Evolutionary conservation across 2,888 invertebrate genomes (phyloP).

Genomic region (Dasypolia templi): DNA sequence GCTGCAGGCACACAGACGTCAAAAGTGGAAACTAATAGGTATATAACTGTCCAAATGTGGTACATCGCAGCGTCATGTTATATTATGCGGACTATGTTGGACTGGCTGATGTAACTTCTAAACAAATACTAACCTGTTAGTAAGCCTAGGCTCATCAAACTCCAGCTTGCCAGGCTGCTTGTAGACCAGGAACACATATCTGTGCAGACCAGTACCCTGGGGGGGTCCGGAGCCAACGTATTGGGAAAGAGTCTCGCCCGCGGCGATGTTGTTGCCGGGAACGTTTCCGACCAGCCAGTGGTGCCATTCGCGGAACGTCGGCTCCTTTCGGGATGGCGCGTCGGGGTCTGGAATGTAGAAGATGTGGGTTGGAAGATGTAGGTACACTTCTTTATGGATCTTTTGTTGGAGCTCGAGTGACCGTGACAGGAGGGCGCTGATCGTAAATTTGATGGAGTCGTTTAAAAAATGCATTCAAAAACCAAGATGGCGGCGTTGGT

Average conservation of each 20-base stretch:
- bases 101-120: neutral
- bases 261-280: slow-evolving; percentile 92
- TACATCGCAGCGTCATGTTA: neutral
- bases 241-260: slow-evolving; percentile 94
- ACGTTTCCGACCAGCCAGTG: slow-evolving; percentile 96
- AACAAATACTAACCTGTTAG: slow-evolving; percentile 82
- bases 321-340: slow-evolving; percentile 95
- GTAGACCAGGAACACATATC: slow-evolving; percentile 95
- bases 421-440: too few species aligned
- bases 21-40: neutral
- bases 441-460: too few species aligned
- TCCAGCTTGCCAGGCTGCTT: slow-evolving; percentile 91
- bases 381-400: neutral
- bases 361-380: neutral
- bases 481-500: too few species aligned
- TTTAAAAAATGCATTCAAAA: too few species aligned
- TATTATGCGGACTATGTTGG: neutral
- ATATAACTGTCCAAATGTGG: neutral
- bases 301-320: slow-evolving; percentile 96
- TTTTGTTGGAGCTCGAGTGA: too few species aligned
- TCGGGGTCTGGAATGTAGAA: slow-evolving; percentile 93
- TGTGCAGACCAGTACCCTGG: slow-evolving; percentile 93
- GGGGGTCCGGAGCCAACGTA: slow-evolving; percentile 97
- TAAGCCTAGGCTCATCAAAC: slow-evolving; percentile 90
- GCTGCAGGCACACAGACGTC: neutral